phyloP scores from a whole-genome alignment of 2,797 vertebrate genomes.

The Pseudopleuronectes americanus region DNA sequence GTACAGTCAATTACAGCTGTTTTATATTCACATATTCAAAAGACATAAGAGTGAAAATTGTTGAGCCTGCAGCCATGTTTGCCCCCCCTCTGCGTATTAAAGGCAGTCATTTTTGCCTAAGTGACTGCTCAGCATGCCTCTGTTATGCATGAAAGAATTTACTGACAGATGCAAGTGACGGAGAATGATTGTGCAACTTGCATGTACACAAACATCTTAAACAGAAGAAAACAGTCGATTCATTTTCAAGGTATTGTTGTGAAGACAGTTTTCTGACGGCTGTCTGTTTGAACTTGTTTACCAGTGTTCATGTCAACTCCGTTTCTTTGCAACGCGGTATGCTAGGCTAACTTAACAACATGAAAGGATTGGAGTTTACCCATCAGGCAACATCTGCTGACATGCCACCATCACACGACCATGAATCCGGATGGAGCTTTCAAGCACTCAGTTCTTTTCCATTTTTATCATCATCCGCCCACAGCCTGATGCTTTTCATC shows the following conservation, averaged over 20 bases:
- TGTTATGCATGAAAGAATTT: slow-evolving; percentile 29
- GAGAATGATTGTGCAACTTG: slow-evolving; percentile 24
- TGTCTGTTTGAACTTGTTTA: neutral
- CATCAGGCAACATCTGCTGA: slow-evolving; percentile 8
- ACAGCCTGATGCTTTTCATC: neutral
- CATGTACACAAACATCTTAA: slow-evolving; percentile 24
- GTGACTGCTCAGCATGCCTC: slow-evolving; percentile 55
- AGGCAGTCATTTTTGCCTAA: slow-evolving; percentile 55
- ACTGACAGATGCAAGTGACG: slow-evolving; percentile 39
- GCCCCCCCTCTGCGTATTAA: slow-evolving; percentile 51
- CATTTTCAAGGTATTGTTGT: neutral
- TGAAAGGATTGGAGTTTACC: neutral
- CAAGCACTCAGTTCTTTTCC: neutral
- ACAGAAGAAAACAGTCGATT: neutral
- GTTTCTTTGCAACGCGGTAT: neutral
- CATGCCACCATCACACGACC: slow-evolving; percentile 1
- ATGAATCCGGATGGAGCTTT: slow-evolving; percentile 4
- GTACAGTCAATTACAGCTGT: slow-evolving; percentile 52
- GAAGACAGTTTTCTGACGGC: neutral
- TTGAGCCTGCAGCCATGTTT: slow-evolving; percentile 52
- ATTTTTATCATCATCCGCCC: slow-evolving; percentile 9
- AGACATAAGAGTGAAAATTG: slow-evolving; percentile 55
- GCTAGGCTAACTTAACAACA: too few relatives aligned
- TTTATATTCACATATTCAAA: slow-evolving; percentile 60
- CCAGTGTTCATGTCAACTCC: neutral